These are phyloP conservation scores for Odontesthes bonariensis DNA, from an alignment of 2,113 vertebrate genomes.

Conservation along the genomic window DNA sequence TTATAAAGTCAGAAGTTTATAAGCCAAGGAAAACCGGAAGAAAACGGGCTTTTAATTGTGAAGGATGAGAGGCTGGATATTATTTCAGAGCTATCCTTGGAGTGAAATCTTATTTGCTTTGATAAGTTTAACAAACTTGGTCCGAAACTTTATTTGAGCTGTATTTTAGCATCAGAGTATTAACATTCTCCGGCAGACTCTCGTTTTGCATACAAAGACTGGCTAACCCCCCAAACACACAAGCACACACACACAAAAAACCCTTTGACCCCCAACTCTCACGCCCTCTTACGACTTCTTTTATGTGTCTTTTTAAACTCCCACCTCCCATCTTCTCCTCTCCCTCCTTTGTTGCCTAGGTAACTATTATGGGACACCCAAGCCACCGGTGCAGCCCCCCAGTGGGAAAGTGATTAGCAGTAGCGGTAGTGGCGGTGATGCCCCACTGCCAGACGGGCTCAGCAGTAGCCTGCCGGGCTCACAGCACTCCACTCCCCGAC, in stretches of 20 bases:
- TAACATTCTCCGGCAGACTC: slow-evolving; percentile 38
- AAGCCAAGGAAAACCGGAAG: too few species aligned
- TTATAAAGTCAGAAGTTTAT: too few species aligned
- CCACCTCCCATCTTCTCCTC: slow-evolving; percentile 21
- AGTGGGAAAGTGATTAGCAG: slow-evolving; percentile 95
- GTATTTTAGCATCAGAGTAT: slow-evolving; percentile 38
- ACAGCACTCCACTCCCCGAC: slow-evolving; percentile 92
- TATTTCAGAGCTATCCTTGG: too few species aligned
- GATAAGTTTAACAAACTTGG: background rate
- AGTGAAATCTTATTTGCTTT: background rate
- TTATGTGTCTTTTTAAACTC: slow-evolving; percentile 32
- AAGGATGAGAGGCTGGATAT: background rate
- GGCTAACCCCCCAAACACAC: slow-evolving; percentile 21
- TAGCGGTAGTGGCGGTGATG: slow-evolving; percentile 84
- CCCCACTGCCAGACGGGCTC: slow-evolving; percentile 86
- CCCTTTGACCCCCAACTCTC: slow-evolving; percentile 41
- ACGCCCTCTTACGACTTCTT: slow-evolving; percentile 75
- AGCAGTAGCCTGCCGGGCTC: slow-evolving; percentile 88
- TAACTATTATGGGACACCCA: slow-evolving; percentile 99
- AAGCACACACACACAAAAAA: slow-evolving; percentile 14
- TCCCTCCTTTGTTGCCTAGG: slow-evolving; percentile 89
- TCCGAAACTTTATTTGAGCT: slow-evolving; percentile 9
- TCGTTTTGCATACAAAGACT: slow-evolving; percentile 64
- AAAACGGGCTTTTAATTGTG: background rate
- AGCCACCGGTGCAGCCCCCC: slow-evolving; percentile 96